Evolutionary conservation across 2,113 vertebrate species (phyloP).

Genomic region (Athene noctua): DNA sequence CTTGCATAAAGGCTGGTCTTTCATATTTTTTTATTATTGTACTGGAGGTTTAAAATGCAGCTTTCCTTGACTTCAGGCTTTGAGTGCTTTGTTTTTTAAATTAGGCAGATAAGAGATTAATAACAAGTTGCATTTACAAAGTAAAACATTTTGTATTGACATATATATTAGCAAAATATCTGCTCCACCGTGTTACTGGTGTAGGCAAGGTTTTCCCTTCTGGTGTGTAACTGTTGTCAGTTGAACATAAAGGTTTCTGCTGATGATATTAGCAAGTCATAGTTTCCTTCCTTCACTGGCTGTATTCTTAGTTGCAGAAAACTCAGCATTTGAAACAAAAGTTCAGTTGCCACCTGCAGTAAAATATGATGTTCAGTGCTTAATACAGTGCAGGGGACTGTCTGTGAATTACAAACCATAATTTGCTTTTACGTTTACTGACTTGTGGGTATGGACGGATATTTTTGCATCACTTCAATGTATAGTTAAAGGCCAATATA

Average conservation of each 20-base stretch:
- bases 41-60: background rate
- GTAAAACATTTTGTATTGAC: background rate
- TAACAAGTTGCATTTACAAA: background rate
- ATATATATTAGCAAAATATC: background rate
- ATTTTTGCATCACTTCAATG: background rate
- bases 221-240: background rate
- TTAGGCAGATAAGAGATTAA: background rate
- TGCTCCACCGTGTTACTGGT: background rate
- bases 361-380: background rate
- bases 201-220: background rate
- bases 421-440: background rate
- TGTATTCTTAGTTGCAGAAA: background rate
- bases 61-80: background rate
- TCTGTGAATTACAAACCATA: background rate
- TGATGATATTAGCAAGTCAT: background rate
- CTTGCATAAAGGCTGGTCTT: background rate
- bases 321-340: background rate
- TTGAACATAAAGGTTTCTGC: background rate
- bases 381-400: background rate
- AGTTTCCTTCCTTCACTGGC: background rate
- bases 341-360: background rate
- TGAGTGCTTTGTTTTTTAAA: background rate
- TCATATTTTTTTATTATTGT: rapidly evolving
- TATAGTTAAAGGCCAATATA: background rate
- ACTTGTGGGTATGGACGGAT: background rate